These are phyloP conservation scores for Bruchidius siliquastri DNA, from an alignment of 2,888 invertebrate species.

Conservation along the genomic window DNA sequence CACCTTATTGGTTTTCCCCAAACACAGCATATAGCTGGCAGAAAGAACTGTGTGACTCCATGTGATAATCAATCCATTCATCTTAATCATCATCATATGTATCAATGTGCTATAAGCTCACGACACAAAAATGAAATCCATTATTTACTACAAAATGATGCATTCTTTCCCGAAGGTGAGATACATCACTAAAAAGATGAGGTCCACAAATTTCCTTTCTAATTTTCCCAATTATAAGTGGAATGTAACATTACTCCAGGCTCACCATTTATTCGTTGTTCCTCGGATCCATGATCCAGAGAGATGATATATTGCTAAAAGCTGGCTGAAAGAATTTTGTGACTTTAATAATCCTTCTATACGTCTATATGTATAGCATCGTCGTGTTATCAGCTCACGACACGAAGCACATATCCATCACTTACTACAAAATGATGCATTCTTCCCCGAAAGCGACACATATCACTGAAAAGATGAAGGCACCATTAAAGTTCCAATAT, in stretches of 20 bases:
- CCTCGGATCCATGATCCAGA: neutral
- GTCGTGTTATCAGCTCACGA: neutral
- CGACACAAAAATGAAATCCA: neutral
- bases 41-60: neutral
- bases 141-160: neutral
- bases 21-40: too few species aligned
- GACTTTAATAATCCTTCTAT: neutral
- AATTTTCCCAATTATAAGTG: too few species aligned
- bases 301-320: neutral
- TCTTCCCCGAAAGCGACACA: neutral
- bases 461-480: neutral
- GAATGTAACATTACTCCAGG: too few species aligned
- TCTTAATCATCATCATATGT: too few species aligned
- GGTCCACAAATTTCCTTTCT: too few species aligned
- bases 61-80: neutral
- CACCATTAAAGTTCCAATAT: neutral
- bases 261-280: too few species aligned
- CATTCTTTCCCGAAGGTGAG: neutral
- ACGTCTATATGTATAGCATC: neutral
- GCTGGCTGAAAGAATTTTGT: neutral
- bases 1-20: too few species aligned
- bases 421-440: neutral
- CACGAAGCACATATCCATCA: neutral
- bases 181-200: neutral
- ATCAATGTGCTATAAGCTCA: neutral